Evolutionary conservation across 1,140 invertebrate genomes (phyloP), one percentile per base, ranked within the genome.

Genomic region (Scaptodrosophila lebanonensis): DNA sequence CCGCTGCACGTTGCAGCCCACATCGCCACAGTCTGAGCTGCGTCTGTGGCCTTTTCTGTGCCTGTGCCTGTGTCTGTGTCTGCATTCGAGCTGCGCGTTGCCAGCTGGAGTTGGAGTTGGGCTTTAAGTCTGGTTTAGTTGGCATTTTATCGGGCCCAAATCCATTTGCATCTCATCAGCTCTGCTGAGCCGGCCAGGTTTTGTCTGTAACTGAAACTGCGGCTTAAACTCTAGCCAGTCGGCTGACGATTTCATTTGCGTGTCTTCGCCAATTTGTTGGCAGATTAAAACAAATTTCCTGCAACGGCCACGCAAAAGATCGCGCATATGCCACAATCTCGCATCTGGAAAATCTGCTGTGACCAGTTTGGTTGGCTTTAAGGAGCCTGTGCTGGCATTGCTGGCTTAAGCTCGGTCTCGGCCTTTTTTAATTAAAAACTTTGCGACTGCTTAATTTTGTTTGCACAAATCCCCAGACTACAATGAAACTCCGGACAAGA

Each of bases 361-460:
- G 6, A n/a, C 6, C 4, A 8, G 51, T 29, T 16, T 9, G 7
- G 6, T 12, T 11, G 11, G 36, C 42, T 32, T 61, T 48, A 56
- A 56, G 11, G 44, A n/a, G n/a, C n/a, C 18, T 27, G 16, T 43
- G 29, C 17, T 54, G 2, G 13, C 59, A 39, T 62, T 44, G 69
- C 56, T 63, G 75, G 54, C 72, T 82, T 50, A 69, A 64, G 60
- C 69, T 52, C 27, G 61, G 54, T 66, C 60, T 64, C 49, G 68
- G 68, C 75, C 69, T 82, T 79, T 79, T 79, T 79, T 82, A 79
- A 82, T 79, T 82, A 82, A 79, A 79, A 79, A 79, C 73, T 79
- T 79, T 75, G 75, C 82, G 75, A 79, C 73, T 79, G 64, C 75
- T 79, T 79, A 82, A 79, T 79, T 79, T 79, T 82, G 73, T 82